These are phyloP conservation scores for Baryphthengus martii DNA, from an alignment of 2,113 vertebrate genomes.

Conservation along the genomic window DNA sequence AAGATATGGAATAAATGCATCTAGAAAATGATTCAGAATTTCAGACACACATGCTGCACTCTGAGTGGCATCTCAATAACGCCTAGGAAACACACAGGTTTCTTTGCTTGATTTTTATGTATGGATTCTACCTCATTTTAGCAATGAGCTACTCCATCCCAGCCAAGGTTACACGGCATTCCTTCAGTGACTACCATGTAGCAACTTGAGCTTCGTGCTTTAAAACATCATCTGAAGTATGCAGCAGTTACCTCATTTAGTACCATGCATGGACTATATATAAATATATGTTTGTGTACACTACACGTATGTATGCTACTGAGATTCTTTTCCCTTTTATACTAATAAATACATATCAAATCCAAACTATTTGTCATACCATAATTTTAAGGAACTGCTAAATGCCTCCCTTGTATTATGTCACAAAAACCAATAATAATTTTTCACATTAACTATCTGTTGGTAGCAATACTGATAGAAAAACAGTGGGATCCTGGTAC, in stretches of 20 bases:
- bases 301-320: not conserved
- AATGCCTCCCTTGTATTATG: rapidly evolving
- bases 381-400: not conserved
- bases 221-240: not conserved
- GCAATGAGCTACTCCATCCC: not conserved
- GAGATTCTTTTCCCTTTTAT: not conserved
- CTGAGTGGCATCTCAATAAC: not conserved
- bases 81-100: not conserved
- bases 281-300: not conserved
- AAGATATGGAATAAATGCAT: not conserved
- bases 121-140: not conserved
- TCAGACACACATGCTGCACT: not conserved
- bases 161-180: not conserved
- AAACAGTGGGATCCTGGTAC: not conserved
- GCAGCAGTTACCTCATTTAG: not conserved
- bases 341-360: not conserved
- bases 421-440: not conserved
- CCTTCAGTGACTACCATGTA: not conserved
- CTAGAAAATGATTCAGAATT: not conserved
- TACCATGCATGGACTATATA: not conserved
- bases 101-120: not conserved
- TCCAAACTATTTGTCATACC: not conserved
- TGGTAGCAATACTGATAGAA: not conserved
- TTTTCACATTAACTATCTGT: not conserved
- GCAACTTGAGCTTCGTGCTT: not conserved